Base-by-base conservation (phyloP, 1,140 invertebrate genomes). In the Hyles euphorbiae region DNA sequence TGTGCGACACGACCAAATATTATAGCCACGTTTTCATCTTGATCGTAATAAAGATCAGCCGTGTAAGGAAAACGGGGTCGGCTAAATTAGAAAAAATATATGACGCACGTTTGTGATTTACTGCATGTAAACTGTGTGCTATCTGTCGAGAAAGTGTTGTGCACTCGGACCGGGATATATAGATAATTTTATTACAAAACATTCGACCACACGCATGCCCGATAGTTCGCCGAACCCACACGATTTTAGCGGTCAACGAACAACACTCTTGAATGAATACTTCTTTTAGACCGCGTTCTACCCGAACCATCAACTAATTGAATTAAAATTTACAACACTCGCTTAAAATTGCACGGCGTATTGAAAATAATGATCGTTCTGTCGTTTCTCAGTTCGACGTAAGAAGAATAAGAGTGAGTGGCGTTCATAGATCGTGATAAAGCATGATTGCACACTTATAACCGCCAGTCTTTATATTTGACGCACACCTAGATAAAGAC, bases 201-300 rank as follows among this genome's bases (percentile, higher is more conserved):
- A 45, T 36, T 9, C 58, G 65, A 58, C 61, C 65, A 67, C 62
- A 61, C 62, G 44, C 50, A 51, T 44, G 6, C 45, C 49, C 11
- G 52, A 43, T 45, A 50, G 61, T 65, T 60, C 62, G 62, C 49
- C 62, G 66, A 62, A 61, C 62, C 57, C 60, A 65, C 51, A 60
- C 56, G 22, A 45, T 45, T 40, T 40, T 12, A 40, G 12, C 52
- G 52, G 34, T 53, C 34, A 53, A 53, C 11, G 52, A 36, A 50
- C 48, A 50, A 22, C 11, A 33, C 11, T 40, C 8, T 40, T 22
- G 22, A 22, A 8, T 40, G 36, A 40, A 40, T 40, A 40, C 36
- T 40, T 40, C 36, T 8, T 40, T 22, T 22, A 40, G 5, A 40
- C 4, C 8, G 8, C 8, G 36, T 40, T 40, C 36, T 8, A 40